phyloP scores from a whole-genome alignment of 1,140 invertebrate species.

The Paralvinella palmiformis region DNA sequence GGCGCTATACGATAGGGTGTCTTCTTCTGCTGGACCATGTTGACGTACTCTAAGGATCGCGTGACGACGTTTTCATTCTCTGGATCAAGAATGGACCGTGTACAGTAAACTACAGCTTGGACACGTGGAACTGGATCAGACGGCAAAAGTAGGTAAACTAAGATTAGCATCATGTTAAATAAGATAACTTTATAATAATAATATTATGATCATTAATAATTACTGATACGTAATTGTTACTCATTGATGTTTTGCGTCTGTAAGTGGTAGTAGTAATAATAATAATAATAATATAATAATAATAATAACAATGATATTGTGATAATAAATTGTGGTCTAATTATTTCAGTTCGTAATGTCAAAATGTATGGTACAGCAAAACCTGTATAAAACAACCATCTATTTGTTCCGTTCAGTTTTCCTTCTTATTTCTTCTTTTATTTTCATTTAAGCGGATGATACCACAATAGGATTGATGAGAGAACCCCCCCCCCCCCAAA shows the following conservation, averaged over 20 bases:
- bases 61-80: constrained; percentile 40
- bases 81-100: constrained; percentile 30
- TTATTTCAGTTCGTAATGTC: too few relatives aligned
- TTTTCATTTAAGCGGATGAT: too few relatives aligned
- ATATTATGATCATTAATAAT: background rate
- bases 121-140: constrained; percentile 34
- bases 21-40: constrained; percentile 26
- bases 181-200: background rate
- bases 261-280: too few relatives aligned
- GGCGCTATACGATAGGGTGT: constrained; percentile 33
- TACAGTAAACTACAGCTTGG: constrained; percentile 39
- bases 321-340: too few relatives aligned
- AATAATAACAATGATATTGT: too few relatives aligned
- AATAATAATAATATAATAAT: too few relatives aligned
- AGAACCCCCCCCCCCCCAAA: too few relatives aligned
- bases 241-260: background rate
- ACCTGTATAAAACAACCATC: too few relatives aligned
- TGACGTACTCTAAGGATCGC: constrained; percentile 32
- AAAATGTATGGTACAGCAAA: too few relatives aligned
- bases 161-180: background rate
- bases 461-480: too few relatives aligned
- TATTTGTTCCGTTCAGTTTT: too few relatives aligned
- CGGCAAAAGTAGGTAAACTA: background rate
- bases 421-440: too few relatives aligned
- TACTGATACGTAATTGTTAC: background rate